A percentile compares a stretch with the other conserved stretches of the same genome.
phyloP scores from a whole-genome alignment of 2,113 vertebrate genomes.

The Sphaerodactylus townsendi region DNA sequence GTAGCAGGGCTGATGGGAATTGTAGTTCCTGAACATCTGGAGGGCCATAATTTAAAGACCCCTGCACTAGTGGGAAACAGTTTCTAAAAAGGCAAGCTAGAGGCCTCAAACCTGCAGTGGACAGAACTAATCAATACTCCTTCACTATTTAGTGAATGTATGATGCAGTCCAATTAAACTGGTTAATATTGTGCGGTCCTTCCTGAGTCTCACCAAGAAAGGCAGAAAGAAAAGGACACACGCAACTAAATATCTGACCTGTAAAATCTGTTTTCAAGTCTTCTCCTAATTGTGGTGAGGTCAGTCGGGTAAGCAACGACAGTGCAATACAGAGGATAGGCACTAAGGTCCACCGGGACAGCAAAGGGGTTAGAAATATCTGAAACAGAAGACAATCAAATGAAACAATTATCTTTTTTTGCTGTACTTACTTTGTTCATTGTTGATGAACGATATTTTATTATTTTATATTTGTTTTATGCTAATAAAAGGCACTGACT shows the following conservation, averaged over 20 bases:
- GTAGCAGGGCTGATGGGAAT: no score
- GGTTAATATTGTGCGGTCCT: no score
- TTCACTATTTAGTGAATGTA: no score
- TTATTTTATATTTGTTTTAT: no score
- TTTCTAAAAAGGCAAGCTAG: not conserved
- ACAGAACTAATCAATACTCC: not conserved
- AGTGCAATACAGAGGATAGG: slow-evolving; percentile 97
- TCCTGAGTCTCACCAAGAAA: no score
- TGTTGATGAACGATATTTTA: no score
- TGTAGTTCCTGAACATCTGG: no score
- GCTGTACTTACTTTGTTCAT: no score
- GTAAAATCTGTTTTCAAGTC: slow-evolving; percentile 94
- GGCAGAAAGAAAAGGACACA: not conserved
- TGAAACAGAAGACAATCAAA: slow-evolving; percentile 61
- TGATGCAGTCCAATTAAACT: no score
- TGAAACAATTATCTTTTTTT: no score
- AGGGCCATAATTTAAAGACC: no score
- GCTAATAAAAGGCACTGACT: no score
- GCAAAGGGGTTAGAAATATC: slow-evolving; percentile 94
- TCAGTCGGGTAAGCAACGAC: slow-evolving; percentile 95
- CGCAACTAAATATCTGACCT: slow-evolving; percentile 72
- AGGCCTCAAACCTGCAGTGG: not conserved
- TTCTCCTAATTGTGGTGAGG: slow-evolving; percentile 89
- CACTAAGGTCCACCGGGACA: slow-evolving; percentile 90
- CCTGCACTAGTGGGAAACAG: accelerated